Percentiles rank a stretch among this genome's conserved stretches.
Evolutionary conservation across 2,797 vertebrate genomes (phyloP).

Genomic region (Simalia tracyae): DNA sequence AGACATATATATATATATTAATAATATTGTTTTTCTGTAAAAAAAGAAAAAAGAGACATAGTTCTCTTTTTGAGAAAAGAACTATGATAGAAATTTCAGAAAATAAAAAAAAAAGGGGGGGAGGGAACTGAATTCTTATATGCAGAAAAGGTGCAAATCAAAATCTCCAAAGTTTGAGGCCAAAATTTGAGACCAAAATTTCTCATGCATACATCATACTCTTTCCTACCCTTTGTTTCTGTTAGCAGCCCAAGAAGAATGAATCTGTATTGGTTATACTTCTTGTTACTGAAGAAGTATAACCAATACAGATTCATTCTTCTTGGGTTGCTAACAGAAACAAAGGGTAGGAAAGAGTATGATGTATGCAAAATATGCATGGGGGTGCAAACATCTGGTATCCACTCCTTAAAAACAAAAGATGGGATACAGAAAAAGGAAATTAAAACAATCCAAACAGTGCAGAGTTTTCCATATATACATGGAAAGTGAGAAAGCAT

Average conservation of each 20-base stretch:
- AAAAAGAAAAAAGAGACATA: not conserved
- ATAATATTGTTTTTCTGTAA: not conserved
- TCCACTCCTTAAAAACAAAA: not conserved
- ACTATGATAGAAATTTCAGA: not conserved
- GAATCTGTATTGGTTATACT: not conserved
- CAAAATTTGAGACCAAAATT: too few species aligned
- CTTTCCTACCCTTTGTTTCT: not conserved
- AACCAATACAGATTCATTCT: not conserved
- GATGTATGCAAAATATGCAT: not conserved
- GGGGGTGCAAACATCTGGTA: not conserved
- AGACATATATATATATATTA: not conserved
- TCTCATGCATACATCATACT: not conserved
- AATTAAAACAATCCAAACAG: not conserved
- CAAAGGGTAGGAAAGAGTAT: not conserved
- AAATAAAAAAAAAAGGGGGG: not conserved
- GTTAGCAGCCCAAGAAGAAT: not conserved
- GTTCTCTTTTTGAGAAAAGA: not conserved
- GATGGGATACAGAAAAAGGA: not conserved
- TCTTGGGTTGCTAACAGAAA: not conserved
- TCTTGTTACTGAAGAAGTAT: not conserved
- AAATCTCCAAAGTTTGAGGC: not conserved
- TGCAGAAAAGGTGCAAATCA: not conserved
- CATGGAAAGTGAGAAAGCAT: not conserved
- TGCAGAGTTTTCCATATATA: not conserved
- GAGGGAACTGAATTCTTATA: not conserved